Evolutionary conservation across 2,888 invertebrate species (phyloP).

Genomic region (Creontiades dilutus): DNA sequence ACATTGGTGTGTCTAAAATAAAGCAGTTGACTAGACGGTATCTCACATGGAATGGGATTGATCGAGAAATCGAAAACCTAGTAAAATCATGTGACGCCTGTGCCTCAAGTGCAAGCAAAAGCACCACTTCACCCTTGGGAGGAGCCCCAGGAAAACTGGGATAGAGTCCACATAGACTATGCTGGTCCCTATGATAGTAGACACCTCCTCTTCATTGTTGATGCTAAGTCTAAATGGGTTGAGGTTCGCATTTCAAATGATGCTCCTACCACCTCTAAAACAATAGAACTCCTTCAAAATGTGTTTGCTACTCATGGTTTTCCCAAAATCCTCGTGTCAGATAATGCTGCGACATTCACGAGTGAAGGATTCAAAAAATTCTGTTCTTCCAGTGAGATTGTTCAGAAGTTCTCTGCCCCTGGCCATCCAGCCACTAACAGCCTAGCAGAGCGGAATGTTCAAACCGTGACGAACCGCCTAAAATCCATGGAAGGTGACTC

Average conservation of each 20-base stretch:
- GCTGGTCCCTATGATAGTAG: conserved; percentile 74
- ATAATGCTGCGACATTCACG: not conserved
- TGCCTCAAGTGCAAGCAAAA: conserved; percentile 56
- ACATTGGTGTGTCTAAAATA: not conserved
- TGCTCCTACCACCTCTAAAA: conserved; percentile 46
- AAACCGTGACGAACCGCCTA: conserved; percentile 12
- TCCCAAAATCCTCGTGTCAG: not conserved
- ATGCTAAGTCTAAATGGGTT: conserved; percentile 66
- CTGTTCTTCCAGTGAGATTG: not conserved
- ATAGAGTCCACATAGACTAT: conserved; percentile 75
- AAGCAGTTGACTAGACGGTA: conserved; percentile 70
- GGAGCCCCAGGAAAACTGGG: conserved; percentile 75
- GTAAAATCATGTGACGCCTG: conserved; percentile 74
- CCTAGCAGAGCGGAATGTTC: conserved; percentile 38
- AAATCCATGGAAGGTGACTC: not conserved
- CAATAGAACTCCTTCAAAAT: conserved; percentile 41
- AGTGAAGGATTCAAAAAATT: not conserved
- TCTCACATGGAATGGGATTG: conserved; percentile 72
- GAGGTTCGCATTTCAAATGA: conserved; percentile 37
- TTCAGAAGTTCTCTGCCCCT: conserved; percentile 42
- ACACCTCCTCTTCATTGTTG: conserved; percentile 66
- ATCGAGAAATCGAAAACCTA: conserved; percentile 74
- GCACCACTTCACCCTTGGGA: conserved; percentile 75
- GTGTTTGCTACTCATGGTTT: conserved; percentile 55
- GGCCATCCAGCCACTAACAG: conserved; percentile 30